Evolutionary conservation across 2,888 invertebrate species (phyloP), one percentile per base, ranked within the genome.

Genomic region (Merodon equestris): DNA sequence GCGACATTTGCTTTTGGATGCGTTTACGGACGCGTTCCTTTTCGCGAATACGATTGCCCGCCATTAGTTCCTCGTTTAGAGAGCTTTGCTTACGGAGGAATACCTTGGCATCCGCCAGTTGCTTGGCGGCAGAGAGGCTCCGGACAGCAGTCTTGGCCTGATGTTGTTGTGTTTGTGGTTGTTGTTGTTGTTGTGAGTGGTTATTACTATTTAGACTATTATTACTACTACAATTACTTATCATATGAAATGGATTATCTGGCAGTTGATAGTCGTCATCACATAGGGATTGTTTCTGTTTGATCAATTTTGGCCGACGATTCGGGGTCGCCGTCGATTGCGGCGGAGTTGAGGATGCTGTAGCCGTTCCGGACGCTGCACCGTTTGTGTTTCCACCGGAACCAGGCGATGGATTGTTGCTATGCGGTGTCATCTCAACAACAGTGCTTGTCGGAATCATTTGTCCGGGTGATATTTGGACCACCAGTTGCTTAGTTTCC

Each of bases 51-150:
- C 96, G 90, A 84, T 96, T 96, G n/a, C 93, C 93, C 1, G 95
- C 96, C 94, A 96, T 95, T 12, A 96, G 90, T 86, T 96, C 96
- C 86, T 96, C 96, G 85, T 96, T 96, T 75, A 97, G 91, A 1
- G 96, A 96, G 81, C 95, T 93, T 87, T 97, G 96, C 85, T 97
- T 89, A n/a, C 89, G 86, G 72, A 88, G 70, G 60, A 85, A 86
- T 13, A 84, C 73, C 91, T 92, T 85, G 40, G 83, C 76, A 54
- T 83, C 83, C 12, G 40, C 67, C 61, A 82, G 73, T 60, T 82
- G 82, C 60, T 81, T 79, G 1, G 72, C 73, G 57, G 45, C 47
- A 10, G 61, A 19, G 18, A 44, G 17, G n/a, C 45, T 63, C n/a
- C 56, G 54, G 9, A 60, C 3, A 9, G 57, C 66, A 13, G 72